Base-by-base conservation (phyloP, 2,113 vertebrate species). In the Thinocorus orbignyianus region DNA sequence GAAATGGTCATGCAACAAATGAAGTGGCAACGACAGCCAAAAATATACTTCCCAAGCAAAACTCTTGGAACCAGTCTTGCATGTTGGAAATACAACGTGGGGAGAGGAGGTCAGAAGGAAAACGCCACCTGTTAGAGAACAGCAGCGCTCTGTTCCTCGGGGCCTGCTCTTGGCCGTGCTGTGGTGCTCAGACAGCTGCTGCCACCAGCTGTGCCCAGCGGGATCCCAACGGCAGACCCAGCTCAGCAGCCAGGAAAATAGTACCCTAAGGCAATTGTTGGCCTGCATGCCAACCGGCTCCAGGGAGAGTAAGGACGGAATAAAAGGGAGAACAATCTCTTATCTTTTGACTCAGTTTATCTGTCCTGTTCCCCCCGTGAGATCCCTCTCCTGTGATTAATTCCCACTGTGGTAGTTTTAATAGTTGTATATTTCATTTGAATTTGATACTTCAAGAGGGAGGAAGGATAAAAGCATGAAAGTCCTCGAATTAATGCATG, bases 141-240 rank as follows among this genome's bases (percentile, higher is more conserved):
- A 96, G 84, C 87, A 94, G 87, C 35, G 25, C 52, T 76, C 73
- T 90, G 84, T 93, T 94, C 70, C 65, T 49, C 31, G 23, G 48
- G 37, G 37, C n/a, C 77, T 49, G 35, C 72, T 83, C 17, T 28
- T 10, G 7, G 49, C 33, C 0, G 0, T 42, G 74, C 81, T 79
- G 64, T 22, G 46, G 60, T 79, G 78, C 70, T 95, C 24, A 18
- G 84, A 70, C 92, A 91, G 71, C 93, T 94, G 95, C 78, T 51
- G 74, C 81, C 70, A 31, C 90, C 95, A 94, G 93, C 84, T 95
- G 84, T 66, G 28, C 46, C 77, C 80, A 70, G 73, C 33, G 58
- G 85, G 74, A 85, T 85, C 51, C 84, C 4, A 3, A 73, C 77
- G 61, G 71, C 1, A 8, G 37, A 31, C 51, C n/a, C 78, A 64